Conservation (phyloP, 1,140 invertebrate genomes). For the Drosophila quadrilineata region DNA sequence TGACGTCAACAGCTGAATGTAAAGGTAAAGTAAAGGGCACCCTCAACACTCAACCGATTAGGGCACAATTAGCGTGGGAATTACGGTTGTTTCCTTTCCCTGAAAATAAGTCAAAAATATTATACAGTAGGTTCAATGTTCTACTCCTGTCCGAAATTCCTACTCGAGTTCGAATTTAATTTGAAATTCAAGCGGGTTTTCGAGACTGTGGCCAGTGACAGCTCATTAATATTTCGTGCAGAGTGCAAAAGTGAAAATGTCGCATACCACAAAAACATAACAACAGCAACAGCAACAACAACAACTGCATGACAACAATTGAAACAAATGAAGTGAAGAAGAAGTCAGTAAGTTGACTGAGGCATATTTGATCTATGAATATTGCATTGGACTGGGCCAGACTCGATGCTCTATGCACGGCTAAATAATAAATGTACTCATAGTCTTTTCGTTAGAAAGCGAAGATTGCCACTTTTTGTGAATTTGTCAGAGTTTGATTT, state of each 20-base stretch:
- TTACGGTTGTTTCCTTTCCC: background rate
- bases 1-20: conserved; percentile 58
- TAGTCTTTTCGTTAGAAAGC: conserved; percentile 65
- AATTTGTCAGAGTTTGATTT: conserved; percentile 11
- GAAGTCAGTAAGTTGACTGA: background rate
- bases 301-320: conserved; percentile 22
- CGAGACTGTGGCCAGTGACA: background rate
- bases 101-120: conserved; percentile 14
- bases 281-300: conserved; percentile 28
- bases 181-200: too few species aligned
- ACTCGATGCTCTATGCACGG: conserved; percentile 22
- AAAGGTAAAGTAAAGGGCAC: conserved; percentile 48
- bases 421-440: conserved; percentile 30
- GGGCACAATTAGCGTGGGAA: conserved; percentile 25
- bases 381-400: conserved; percentile 52
- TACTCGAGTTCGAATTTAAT: background rate
- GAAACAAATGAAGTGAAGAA: conserved; percentile 21
- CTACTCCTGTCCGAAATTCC: conserved; percentile 27
- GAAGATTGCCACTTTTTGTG: conserved; percentile 25
- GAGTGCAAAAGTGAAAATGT: conserved; percentile 79
- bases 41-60: conserved; percentile 17
- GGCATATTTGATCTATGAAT: conserved; percentile 64
- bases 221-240: conserved; percentile 68
- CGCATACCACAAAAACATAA: conserved; percentile 52
- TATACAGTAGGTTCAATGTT: conserved; percentile 51